Percentiles rank a stretch among this genome's conserved stretches.
Conservation (phyloP, 2,113 vertebrate species). For the Gambusia affinis region DNA sequence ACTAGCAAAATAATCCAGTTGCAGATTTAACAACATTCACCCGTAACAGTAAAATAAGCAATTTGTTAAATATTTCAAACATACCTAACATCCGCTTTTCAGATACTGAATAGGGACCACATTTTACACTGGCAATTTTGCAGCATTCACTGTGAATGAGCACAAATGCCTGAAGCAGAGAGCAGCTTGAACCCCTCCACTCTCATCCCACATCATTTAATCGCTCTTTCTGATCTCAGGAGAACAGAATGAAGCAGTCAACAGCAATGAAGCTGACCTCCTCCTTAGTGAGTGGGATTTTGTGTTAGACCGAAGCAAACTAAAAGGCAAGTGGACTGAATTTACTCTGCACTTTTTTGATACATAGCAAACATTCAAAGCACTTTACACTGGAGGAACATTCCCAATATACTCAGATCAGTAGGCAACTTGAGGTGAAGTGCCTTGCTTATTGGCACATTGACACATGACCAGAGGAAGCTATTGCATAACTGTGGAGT, state of each 20-base stretch:
- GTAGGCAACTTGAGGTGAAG: background rate
- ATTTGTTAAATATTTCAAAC: too few species aligned
- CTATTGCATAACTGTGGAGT: background rate
- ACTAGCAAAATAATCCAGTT: background rate
- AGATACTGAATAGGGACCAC: too few species aligned
- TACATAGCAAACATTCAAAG: background rate
- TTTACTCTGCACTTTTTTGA: background rate
- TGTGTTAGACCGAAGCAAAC: background rate
- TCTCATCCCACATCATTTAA: slow-evolving; percentile 43
- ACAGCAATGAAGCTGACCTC: slow-evolving; percentile 32
- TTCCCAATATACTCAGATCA: background rate
- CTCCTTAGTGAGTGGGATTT: slow-evolving; percentile 1
- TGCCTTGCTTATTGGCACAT: too few species aligned
- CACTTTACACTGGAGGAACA: background rate
- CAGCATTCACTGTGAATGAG: too few species aligned
- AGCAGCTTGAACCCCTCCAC: slow-evolving; percentile 10
- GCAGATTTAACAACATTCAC: background rate
- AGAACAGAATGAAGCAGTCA: slow-evolving; percentile 28
- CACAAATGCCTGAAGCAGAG: background rate
- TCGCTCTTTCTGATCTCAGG: slow-evolving; percentile 19
- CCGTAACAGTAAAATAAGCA: background rate
- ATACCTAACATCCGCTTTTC: too few species aligned
- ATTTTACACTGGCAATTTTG: too few species aligned
- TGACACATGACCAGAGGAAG: too few species aligned
- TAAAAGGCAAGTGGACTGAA: background rate